Base-by-base conservation (phyloP, 2,797 vertebrate species). In the Spea hammondii region DNA sequence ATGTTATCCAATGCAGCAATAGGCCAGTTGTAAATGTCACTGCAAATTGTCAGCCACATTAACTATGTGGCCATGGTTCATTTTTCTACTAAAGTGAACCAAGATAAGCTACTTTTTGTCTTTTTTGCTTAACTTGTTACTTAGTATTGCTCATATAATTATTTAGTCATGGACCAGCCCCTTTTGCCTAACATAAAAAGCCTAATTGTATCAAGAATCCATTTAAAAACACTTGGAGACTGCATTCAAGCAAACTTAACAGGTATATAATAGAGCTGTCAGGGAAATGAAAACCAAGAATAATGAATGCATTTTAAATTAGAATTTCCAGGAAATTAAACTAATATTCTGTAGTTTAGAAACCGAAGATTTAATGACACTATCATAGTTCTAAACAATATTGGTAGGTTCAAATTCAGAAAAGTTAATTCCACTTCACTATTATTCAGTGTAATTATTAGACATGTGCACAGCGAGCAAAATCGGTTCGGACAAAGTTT, bases 1-100 rank as follows among this genome's bases (percentile, higher is more conserved):
- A 78, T 88, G 88, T 90, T 85, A 87, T 93, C 80, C 91, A 90
- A 92, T 87, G 91, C 86, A 85, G 89, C 87, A 86, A 84, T 86
- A 83, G 89, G 91, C 89, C 92, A 92, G 93, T 90, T 88, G 92
- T 91, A 97, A 99, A 97, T 97, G 94, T 95, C 95, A 95, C 85
- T 64, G 88, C 84, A 89, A 92, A 94, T 94, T 88, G 89, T 88
- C 88, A 92, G 89, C 86, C 87, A 87, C 88, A 86, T 89, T 93
- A 91, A 89, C 86, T 87, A 84, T 80, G 88, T 86, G 88, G 88
- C 88, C 82, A 74, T 78, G 83, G 84, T 88, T 93, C 84, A 87
- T 92, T 92, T 72, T 90, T 87, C 84, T 86, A 88, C 85, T 83
- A 82, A 88, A 81, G 81, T 81, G 84, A 80, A 78, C 87, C 77